phyloP scores from a whole-genome alignment of 1,140 invertebrate genomes.

The Zaprionus nigranus region DNA sequence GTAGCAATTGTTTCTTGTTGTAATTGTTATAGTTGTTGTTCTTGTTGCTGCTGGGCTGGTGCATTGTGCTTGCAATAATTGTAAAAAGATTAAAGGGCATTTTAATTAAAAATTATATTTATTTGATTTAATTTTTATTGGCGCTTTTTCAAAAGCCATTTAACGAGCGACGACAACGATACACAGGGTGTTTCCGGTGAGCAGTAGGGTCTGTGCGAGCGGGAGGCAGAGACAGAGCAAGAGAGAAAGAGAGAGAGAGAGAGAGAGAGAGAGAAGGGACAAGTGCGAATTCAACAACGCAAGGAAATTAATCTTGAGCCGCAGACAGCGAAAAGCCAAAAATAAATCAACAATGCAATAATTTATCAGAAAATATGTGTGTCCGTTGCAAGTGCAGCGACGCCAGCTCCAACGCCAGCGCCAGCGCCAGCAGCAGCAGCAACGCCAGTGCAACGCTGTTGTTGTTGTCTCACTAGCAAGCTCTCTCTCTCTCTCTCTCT shows the following conservation, averaged over 20 bases:
- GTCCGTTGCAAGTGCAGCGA: conserved; percentile 67
- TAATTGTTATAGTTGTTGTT: conserved; percentile 24
- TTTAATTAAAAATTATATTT: conserved; percentile 83
- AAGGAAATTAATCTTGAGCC: conserved; percentile 83
- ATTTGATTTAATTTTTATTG: conserved; percentile 83
- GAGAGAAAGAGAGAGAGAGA: background rate
- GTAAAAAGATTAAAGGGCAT: conserved; percentile 80
- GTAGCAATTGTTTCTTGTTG: background rate
- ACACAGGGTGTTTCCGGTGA: conserved; percentile 12
- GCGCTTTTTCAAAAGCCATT: conserved; percentile 79
- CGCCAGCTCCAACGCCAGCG: too few relatives aligned
- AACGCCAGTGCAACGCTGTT: background rate
- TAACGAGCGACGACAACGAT: conserved; percentile 51
- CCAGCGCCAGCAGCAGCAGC: background rate
- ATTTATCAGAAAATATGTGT: conserved; percentile 83
- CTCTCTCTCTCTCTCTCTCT: background rate
- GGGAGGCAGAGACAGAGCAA: background rate
- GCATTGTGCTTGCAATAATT: conserved; percentile 71
- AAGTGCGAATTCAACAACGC: conserved; percentile 81
- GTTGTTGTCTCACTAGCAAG: conserved; percentile 8
- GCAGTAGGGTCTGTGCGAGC: background rate
- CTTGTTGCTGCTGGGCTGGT: conserved; percentile 15
- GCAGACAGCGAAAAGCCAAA: conserved; percentile 83
- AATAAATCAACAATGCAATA: conserved; percentile 83
- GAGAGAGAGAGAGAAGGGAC: background rate